Evolutionary conservation across 2,888 invertebrate genomes (phyloP), one percentile per base, ranked within the genome.

Genomic region (Campaea margaritaria): DNA sequence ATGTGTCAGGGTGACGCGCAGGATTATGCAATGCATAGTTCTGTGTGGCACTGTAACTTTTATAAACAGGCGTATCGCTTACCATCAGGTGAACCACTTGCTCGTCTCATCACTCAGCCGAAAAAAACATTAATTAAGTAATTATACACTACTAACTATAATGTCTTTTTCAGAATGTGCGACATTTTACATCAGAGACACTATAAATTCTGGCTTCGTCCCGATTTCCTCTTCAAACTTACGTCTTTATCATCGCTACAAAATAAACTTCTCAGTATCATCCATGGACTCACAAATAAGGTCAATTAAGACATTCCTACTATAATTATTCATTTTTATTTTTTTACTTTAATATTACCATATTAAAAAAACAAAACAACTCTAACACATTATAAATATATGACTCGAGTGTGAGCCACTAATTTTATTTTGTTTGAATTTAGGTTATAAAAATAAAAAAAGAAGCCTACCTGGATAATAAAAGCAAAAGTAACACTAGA

Each of bases 151-250:
- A n/a, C 7, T 2, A 10, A 12, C 12, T 36, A 36, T 3, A n/a
- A 2, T 36, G 7, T n/a, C 14, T 14, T 28, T 45, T 45, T 10
- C 14, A 45, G 45, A 45, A 45, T 45, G 96, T 96, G 96, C 76
- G 96, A 96, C 70, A 96, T 96, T 53, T 93, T 96, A 4, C 96
- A 96, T 71, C 91, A 95, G 66, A 94, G 96, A 48, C 96, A 96
- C 78, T 94, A 95, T 59, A 95, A 95, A 76, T 80, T 96, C 39
- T 95, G 45, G 45, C 45, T 96, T 50, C 93, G 96, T 62, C 93
- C 95, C 16, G 96, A 96, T 64, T 83, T 94, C 64, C 82, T 96
- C 31, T 96, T 96, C 86, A 95, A 95, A 71, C 82, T 95, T 11
- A 95, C 96, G 12, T 94, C 94, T 28, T 93, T 96, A 79, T 95